Percentiles rank a stretch among this genome's conserved stretches.
These are phyloP conservation scores for Cherax quadricarinatus DNA, from an alignment of 1,140 invertebrate genomes.

Conservation along the genomic window DNA sequence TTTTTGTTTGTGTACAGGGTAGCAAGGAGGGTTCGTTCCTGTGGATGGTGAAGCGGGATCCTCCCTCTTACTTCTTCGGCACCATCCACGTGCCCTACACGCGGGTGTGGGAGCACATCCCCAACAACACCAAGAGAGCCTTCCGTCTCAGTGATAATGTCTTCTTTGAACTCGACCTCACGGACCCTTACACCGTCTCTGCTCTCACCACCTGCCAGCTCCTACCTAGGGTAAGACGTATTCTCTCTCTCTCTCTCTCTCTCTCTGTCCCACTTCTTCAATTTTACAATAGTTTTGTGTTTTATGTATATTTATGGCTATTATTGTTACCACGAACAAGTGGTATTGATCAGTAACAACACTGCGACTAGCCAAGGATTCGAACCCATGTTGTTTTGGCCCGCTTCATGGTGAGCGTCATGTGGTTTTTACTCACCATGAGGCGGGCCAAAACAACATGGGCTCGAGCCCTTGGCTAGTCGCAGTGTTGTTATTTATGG, in stretches of 20 bases:
- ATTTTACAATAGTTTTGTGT: too few relatives aligned
- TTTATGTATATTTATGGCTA: too few relatives aligned
- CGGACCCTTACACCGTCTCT: conserved; percentile 78
- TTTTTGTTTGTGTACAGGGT: conserved; percentile 30
- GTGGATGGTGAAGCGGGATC: conserved; percentile 75
- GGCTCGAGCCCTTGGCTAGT: too few relatives aligned
- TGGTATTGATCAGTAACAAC: too few relatives aligned
- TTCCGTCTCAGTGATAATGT: conserved; percentile 78
- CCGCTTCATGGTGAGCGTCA: too few relatives aligned
- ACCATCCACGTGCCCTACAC: conserved; percentile 82
- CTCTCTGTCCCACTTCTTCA: background rate
- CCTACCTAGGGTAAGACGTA: conserved; percentile 76
- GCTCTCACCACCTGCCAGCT: conserved; percentile 79
- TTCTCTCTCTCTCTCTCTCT: too few relatives aligned
- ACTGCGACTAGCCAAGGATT: too few relatives aligned
- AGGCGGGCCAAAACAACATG: too few relatives aligned
- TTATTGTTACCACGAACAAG: too few relatives aligned
- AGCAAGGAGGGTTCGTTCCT: conserved; percentile 74
- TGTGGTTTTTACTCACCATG: too few relatives aligned
- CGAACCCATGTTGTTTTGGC: too few relatives aligned
- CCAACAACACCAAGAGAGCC: conserved; percentile 79
- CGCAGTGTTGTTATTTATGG: too few relatives aligned
- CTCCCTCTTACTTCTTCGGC: conserved; percentile 81
- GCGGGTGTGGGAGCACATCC: conserved; percentile 80
- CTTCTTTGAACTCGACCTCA: conserved; percentile 81